These are phyloP conservation scores for Isoperla grammatica DNA, from an alignment of 2,888 invertebrate species.

Conservation along the genomic window DNA sequence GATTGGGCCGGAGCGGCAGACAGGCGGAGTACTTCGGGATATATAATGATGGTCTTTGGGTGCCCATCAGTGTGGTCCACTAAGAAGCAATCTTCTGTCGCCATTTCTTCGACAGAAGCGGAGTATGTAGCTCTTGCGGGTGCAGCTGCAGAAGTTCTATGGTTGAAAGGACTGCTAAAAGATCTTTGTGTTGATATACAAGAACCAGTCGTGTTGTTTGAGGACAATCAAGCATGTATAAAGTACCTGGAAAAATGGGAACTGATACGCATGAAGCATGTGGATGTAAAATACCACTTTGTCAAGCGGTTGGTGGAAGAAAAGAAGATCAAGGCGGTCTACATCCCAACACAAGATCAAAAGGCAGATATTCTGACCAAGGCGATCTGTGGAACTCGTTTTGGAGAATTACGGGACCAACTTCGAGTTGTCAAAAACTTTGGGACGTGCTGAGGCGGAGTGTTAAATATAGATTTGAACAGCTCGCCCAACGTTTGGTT, in stretches of 20 bases:
- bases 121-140: conserved; percentile 38
- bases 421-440: too few relatives aligned
- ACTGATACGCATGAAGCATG: conserved; percentile 26
- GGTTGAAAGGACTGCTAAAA: conserved; percentile 34
- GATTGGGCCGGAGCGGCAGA: conserved; percentile 36
- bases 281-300: conserved; percentile 27
- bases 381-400: conserved; percentile 3
- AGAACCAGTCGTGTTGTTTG: conserved; percentile 22
- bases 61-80: conserved; percentile 36
- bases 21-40: conserved; percentile 38
- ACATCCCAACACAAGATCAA: conserved; percentile 26
- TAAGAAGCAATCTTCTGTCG: conserved; percentile 36
- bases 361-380: conserved; percentile 31
- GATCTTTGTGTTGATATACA: conserved; percentile 29
- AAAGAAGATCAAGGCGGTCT: conserved; percentile 26
- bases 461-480: too few relatives aligned
- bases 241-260: conserved; percentile 21
- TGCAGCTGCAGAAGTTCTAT: conserved; percentile 35
- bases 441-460: too few relatives aligned
- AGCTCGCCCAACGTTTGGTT: too few relatives aligned
- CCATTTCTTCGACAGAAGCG: conserved; percentile 38
- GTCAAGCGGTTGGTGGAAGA: conserved; percentile 19
- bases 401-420: too few relatives aligned
- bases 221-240: conserved; percentile 35
- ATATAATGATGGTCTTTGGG: conserved; percentile 34